Percentiles rank a stretch among this genome's conserved stretches.
phyloP scores from a whole-genome alignment of 2,888 invertebrate genomes.

The Tridacna crocea region DNA sequence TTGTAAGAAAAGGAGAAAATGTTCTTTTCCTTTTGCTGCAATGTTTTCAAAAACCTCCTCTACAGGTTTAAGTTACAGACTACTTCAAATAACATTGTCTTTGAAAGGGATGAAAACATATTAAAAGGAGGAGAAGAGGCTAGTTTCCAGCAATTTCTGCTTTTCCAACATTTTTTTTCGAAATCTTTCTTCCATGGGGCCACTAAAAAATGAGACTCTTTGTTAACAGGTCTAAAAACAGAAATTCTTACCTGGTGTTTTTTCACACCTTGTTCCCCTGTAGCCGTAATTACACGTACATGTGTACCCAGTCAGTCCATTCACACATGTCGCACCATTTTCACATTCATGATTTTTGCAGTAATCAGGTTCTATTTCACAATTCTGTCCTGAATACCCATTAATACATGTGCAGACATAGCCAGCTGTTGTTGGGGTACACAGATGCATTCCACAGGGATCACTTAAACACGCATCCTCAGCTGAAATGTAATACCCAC shows the following conservation, averaged over 20 bases:
- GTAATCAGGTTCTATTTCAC: conserved; percentile 7
- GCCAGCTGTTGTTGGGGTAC: conserved; percentile 1
- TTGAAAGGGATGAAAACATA: too few species aligned
- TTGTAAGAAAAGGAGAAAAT: not conserved
- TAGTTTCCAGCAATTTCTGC: too few species aligned
- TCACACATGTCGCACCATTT: conserved; percentile 14
- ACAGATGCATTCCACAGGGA: conserved; percentile 7
- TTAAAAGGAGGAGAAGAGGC: too few species aligned
- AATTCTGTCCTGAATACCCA: conserved; percentile 21
- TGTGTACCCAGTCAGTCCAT: not conserved
- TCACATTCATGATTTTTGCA: conserved; percentile 5
- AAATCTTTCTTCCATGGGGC: too few species aligned
- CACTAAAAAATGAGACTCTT: too few species aligned
- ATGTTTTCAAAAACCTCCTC: not conserved
- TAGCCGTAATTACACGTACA: conserved; percentile 10
- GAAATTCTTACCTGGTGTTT: conserved; percentile 1
- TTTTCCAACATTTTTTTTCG: too few species aligned
- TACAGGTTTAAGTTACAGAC: too few species aligned
- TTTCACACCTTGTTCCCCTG: conserved; percentile 5
- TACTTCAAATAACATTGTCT: too few species aligned
- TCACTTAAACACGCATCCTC: not conserved
- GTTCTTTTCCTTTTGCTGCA: not conserved
- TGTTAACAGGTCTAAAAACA: not conserved
- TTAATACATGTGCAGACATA: conserved; percentile 15
- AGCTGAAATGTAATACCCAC: not conserved